Percentiles rank a stretch among this genome's conserved stretches.
phyloP scores from a whole-genome alignment of 2,888 invertebrate genomes.

The Nomada lathburiana region DNA sequence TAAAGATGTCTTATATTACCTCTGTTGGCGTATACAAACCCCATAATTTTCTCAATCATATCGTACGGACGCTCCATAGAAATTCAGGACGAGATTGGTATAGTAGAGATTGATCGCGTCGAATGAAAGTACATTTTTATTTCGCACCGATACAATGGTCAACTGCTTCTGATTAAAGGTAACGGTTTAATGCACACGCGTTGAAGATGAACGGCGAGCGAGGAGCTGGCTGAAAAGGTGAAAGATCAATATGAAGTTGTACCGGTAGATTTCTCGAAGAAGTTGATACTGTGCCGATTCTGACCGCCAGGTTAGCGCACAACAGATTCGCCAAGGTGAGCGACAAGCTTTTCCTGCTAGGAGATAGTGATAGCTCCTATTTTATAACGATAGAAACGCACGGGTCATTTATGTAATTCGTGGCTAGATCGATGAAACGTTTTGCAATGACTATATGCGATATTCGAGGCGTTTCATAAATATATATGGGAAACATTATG shows the following conservation, averaged over 20 bases:
- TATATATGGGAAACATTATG: too few species aligned
- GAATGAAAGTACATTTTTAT: constrained; percentile 38
- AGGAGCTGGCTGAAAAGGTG: constrained; percentile 64
- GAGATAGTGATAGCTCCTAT: constrained; percentile 22
- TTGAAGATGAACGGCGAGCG: constrained; percentile 30
- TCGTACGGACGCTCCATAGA: constrained; percentile 22
- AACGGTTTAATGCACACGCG: constrained; percentile 53
- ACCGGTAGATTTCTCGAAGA: constrained; percentile 57
- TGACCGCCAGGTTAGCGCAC: constrained; percentile 62
- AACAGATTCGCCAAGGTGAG: constrained; percentile 70
- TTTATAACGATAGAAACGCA: neutral
- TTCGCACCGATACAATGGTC: constrained; percentile 41
- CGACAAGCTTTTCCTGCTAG: constrained; percentile 67
- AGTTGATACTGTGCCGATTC: constrained; percentile 56
- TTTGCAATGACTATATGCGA: neutral
- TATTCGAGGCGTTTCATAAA: neutral
- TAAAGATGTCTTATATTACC: neutral
- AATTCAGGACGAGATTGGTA: constrained; percentile 22
- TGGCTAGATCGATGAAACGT: neutral
- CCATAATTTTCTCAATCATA: neutral
- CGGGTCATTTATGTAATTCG: neutral
- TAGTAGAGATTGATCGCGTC: neutral
- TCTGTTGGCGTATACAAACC: too few species aligned
- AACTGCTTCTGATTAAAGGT: constrained; percentile 46
- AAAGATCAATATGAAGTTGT: constrained; percentile 68